Base-by-base conservation (phyloP, 2,888 invertebrate genomes). In the Dolichopus griseipennis region DNA sequence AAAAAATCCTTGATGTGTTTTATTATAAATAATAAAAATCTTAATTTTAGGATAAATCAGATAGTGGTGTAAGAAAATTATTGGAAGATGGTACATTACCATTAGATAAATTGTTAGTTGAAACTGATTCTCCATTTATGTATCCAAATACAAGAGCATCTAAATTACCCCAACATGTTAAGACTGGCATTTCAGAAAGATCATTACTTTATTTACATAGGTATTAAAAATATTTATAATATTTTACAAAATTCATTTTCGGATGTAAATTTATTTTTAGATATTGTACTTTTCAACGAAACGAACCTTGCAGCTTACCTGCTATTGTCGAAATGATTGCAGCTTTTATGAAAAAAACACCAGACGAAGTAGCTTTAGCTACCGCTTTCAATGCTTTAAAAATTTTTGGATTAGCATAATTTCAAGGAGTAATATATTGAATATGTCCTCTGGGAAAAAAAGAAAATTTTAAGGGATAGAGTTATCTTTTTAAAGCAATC, bases 121-220 rank as follows among this genome's bases (percentile, higher is more conserved):
- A 96, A 82, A 95, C 95, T 0, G 96, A 97, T 82, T 91, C 95
- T 0, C 96, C 97, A 2, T 97, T 95, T 78, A 95, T 96, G 95
- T 97, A 93, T 80, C 95, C 96, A 3, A 94, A 97, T 81, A 93
- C 93, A 71, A 85, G 95, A 77, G 95, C 95, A 71, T 94, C 95
- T 41, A 96, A 96, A 81, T 83, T 97, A 76, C 93, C 95, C 64
- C 83, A 88, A 74, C 90, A 92, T 77, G 91, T 96, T 22, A 94
- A 94, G 83, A 91, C 92, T 77, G 88, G 90, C 71, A 84, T 95
- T 70, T 93, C 95, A 33, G 92, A 93, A 82, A 87, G 93, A 87
- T 91, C 83, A 71, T 73, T 81, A 73, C 74, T 79, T 73, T 82
- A 80, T 76, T 77, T 81, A 75, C 80, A 81, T 75, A 79, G 81